Conservation (phyloP, 2,888 invertebrate genomes). For the Willowsia nigromaculata region DNA sequence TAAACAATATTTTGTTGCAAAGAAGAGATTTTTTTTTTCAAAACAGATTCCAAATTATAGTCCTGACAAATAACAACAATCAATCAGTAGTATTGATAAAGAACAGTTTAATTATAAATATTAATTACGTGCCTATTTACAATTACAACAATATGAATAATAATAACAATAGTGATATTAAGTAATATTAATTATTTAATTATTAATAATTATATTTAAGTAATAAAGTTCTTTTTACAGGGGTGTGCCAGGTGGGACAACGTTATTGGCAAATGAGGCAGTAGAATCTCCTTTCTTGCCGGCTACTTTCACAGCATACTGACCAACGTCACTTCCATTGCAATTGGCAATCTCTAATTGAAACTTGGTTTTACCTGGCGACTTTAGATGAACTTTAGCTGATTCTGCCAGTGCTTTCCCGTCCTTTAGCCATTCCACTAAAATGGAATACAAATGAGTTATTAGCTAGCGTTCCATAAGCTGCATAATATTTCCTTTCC, state of each 20-base stretch:
- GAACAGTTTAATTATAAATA: constrained; percentile 20
- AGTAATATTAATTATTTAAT: not conserved
- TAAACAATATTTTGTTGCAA: constrained; percentile 14
- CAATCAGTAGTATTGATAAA: constrained; percentile 30
- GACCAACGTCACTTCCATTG: constrained; percentile 89
- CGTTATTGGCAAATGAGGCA: constrained; percentile 93
- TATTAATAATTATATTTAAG: constrained; percentile 42
- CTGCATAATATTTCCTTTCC: no score
- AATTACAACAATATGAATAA: constrained; percentile 20
- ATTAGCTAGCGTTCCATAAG: not conserved
- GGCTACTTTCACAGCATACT: constrained; percentile 92
- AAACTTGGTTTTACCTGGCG: constrained; percentile 90
- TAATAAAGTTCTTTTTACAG: constrained; percentile 68
- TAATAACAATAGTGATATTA: constrained; percentile 15
- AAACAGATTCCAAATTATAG: constrained; percentile 51
- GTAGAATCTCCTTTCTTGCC: constrained; percentile 92
- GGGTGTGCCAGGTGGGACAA: constrained; percentile 80
- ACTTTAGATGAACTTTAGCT: constrained; percentile 89
- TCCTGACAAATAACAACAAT: not conserved
- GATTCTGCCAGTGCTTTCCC: constrained; percentile 92
- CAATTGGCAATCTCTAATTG: constrained; percentile 89
- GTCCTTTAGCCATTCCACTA: constrained; percentile 92
- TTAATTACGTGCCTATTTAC: constrained; percentile 13
- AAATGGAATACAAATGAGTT: constrained; percentile 61
- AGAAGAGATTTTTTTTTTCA: constrained; percentile 30